These are phyloP conservation scores for Drosophila tanythrix DNA, from an alignment of 2,888 invertebrate genomes.

Conservation along the genomic window DNA sequence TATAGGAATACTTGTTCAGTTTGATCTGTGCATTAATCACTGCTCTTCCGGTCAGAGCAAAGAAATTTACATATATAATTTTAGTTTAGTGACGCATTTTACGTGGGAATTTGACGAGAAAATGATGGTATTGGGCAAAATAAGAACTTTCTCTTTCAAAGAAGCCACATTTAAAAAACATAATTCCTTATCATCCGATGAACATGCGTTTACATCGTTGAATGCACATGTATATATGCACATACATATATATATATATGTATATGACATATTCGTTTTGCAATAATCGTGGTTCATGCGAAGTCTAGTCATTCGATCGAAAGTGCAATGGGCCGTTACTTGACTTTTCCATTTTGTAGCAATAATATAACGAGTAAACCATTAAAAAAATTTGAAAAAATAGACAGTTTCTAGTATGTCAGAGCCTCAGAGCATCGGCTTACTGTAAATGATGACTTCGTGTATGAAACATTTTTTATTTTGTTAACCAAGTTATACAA, in stretches of 20 bases:
- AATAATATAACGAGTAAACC: slow-evolving; percentile 1
- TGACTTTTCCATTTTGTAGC: slow-evolving; percentile 9
- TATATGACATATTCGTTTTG: neutral
- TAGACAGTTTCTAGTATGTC: neutral
- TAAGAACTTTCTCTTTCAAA: slow-evolving; percentile 18
- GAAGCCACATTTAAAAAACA: slow-evolving; percentile 1
- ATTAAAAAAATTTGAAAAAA: neutral
- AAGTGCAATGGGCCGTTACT: slow-evolving; percentile 57
- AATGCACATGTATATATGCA: neutral
- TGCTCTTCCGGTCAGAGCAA: neutral
- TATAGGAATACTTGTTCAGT: neutral
- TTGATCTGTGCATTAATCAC: neutral
- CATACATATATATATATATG: neutral
- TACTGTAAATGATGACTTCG: neutral
- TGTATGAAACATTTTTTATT: neutral
- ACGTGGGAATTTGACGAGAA: neutral
- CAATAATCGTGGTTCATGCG: slow-evolving; percentile 10
- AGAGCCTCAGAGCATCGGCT: neutral
- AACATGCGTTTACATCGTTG: neutral
- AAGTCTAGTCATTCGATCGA: slow-evolving; percentile 13
- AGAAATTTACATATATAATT: slow-evolving; percentile 3
- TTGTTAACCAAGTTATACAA: neutral
- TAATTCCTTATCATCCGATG: slow-evolving; percentile 1
- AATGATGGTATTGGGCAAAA: neutral
- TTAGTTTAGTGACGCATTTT: neutral